Evolutionary conservation across 2,888 invertebrate genomes (phyloP).

Genomic region (Hoplodrina ambigua): DNA sequence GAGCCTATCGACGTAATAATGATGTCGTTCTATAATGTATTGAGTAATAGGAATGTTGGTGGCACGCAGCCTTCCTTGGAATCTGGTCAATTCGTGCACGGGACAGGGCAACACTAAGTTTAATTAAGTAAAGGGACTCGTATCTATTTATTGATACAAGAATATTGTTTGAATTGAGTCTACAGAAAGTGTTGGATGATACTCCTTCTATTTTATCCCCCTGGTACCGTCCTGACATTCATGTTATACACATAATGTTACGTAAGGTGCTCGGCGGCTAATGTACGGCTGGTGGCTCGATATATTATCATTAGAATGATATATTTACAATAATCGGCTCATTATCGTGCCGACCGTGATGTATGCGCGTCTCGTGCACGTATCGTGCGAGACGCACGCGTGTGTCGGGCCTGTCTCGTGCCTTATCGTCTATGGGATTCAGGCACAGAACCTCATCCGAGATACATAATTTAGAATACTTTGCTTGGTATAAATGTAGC

Average conservation of each 20-base stretch:
- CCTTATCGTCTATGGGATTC: slow-evolving; percentile 26
- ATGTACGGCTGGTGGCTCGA: slow-evolving; percentile 31
- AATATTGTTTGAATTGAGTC: neutral
- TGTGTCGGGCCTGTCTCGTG: slow-evolving; percentile 36
- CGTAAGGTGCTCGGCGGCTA: slow-evolving; percentile 33
- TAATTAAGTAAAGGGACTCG: neutral
- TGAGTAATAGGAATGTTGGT: slow-evolving; percentile 35
- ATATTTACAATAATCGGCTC: slow-evolving; percentile 70
- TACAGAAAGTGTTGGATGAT: neutral
- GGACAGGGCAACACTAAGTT: slow-evolving; percentile 14
- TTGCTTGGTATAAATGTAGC: no score
- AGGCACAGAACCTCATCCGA: slow-evolving; percentile 14
- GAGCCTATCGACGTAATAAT: slow-evolving; percentile 24
- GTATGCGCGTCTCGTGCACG: slow-evolving; percentile 53
- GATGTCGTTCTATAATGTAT: slow-evolving; percentile 13
- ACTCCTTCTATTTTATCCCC: no score
- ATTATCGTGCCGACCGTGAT: slow-evolving; percentile 69
- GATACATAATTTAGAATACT: no score
- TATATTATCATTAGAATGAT: slow-evolving; percentile 71
- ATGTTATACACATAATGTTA: slow-evolving; percentile 59
- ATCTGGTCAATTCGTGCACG: neutral
- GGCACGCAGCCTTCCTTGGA: neutral
- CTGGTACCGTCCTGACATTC: neutral
- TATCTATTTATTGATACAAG: neutral
- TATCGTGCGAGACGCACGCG: no score